phyloP scores from a whole-genome alignment of 1,140 invertebrate species.

The Euwallacea similis region DNA sequence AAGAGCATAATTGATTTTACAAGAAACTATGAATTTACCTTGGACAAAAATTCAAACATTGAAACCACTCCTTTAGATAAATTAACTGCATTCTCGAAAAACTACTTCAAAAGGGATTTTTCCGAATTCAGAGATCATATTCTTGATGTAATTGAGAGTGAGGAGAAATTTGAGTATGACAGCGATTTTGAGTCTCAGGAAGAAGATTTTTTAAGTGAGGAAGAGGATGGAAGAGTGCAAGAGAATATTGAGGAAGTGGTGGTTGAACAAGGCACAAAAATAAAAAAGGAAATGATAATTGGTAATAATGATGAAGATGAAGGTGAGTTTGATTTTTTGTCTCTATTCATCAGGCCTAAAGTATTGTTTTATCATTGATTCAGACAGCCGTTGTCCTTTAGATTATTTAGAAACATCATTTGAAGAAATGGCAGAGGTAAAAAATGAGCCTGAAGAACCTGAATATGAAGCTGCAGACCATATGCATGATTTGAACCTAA shows the following conservation, averaged over 20 bases:
- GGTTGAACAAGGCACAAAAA: constrained; percentile 49
- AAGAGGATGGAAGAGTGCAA: background rate
- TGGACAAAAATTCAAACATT: constrained; percentile 42
- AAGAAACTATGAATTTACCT: constrained; percentile 49
- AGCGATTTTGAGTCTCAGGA: constrained; percentile 22
- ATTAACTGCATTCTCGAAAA: constrained; percentile 47
- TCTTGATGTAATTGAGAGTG: constrained; percentile 47
- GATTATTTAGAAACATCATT: constrained; percentile 31
- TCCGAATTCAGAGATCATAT: constrained; percentile 47
- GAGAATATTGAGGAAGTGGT: constrained; percentile 48
- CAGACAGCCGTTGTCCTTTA: constrained; percentile 20
- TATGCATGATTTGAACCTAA: background rate
- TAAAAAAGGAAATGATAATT: constrained; percentile 43
- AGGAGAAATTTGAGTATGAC: constrained; percentile 28
- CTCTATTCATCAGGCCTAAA: background rate
- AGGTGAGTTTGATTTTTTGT: constrained; percentile 13
- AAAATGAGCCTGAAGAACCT: constrained; percentile 22
- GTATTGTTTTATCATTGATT: too few species aligned
- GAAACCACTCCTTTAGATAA: constrained; percentile 47
- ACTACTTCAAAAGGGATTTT: constrained; percentile 49
- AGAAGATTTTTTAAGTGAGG: constrained; percentile 41
- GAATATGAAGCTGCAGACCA: background rate
- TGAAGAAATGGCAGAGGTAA: constrained; percentile 30
- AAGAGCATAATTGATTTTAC: constrained; percentile 49
- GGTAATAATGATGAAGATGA: constrained; percentile 39